Evolutionary conservation across 2,888 invertebrate genomes (phyloP), one percentile per base, ranked within the genome.

Genomic region (Pecten maximus): DNA sequence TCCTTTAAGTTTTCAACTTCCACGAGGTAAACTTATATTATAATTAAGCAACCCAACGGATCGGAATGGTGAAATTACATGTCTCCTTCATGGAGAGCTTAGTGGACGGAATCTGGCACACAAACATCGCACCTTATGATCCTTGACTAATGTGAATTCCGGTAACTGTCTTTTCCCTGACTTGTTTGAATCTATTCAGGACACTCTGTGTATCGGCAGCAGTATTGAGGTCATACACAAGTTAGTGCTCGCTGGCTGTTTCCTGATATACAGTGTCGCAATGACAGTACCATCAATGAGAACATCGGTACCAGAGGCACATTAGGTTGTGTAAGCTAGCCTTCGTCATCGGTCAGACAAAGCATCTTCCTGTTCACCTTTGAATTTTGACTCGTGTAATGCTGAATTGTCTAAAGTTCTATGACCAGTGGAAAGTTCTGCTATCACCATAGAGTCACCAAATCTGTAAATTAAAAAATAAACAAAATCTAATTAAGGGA

Each of bases 381-480:
- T 54, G n/a, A 35, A 35, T 35, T 74, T 74, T 8, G 74, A 74
- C 74, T 35, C 35, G 35, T 74, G 74, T 74, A 74, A 35, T 28
- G 28, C 74, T 74, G 74, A 74, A 74, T 74, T 74, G 74, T 74
- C 35, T 35, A 74, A 28, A 74, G 8, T 74, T 74, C 74, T 74
- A 10, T 28, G 74, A 74, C 74, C 35, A 35, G 74, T 74, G 74
- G 74, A 74, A 15, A 74, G 74, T 10, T 74, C 74, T 35, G 35
- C 74, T 3, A 74, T 74, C 35, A 74, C 74, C 74, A 74, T 74
- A 35, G 74, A 74, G 74, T 74, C 74, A 74, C 74, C 74, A 74
- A 74, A 10, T 28, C 74, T 74, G 74, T 23, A 19, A 54, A 54
- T 54, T 54, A 2, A 2, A 54, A 54, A 12, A 3, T 2, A 23